These are phyloP conservation scores for Sebastes nivosus DNA, from an alignment of 2,797 vertebrate species.

Conservation along the genomic window DNA sequence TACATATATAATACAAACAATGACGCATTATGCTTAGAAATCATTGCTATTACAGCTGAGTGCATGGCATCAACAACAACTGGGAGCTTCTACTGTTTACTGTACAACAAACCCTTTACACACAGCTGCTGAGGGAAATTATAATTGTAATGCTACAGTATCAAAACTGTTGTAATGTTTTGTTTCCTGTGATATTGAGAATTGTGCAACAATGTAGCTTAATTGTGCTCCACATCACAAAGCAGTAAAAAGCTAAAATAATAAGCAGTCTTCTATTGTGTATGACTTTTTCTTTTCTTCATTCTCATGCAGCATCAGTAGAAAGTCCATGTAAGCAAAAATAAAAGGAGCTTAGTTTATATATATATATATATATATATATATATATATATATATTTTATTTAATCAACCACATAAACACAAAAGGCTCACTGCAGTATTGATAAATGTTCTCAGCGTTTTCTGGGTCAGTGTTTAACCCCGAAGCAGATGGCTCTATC, in stretches of 20 bases:
- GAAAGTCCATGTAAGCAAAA: background rate
- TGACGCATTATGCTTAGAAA: background rate
- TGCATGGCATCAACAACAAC: background rate
- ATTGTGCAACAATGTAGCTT: background rate
- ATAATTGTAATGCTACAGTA: background rate
- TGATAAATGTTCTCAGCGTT: slow-evolving; percentile 31
- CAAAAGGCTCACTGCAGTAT: background rate
- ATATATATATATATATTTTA: background rate
- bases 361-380: background rate
- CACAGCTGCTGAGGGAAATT: background rate
- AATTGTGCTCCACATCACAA: background rate
- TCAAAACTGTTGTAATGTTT: background rate
- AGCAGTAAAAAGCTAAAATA: background rate
- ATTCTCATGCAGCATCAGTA: background rate
- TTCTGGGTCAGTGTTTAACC: slow-evolving; percentile 43
- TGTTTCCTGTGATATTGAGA: background rate
- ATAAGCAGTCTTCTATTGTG: background rate
- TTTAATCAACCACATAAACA: slow-evolving; percentile 3
- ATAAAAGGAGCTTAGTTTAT: slow-evolving; percentile 5
- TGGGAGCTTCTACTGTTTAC: background rate
- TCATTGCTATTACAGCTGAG: background rate
- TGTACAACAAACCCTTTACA: background rate
- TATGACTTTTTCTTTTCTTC: background rate
- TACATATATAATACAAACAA: background rate
- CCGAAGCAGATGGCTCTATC: slow-evolving; percentile 21